Conservation (phyloP, 2,113 vertebrate genomes). For the Ptychochromis oligacanthus region DNA sequence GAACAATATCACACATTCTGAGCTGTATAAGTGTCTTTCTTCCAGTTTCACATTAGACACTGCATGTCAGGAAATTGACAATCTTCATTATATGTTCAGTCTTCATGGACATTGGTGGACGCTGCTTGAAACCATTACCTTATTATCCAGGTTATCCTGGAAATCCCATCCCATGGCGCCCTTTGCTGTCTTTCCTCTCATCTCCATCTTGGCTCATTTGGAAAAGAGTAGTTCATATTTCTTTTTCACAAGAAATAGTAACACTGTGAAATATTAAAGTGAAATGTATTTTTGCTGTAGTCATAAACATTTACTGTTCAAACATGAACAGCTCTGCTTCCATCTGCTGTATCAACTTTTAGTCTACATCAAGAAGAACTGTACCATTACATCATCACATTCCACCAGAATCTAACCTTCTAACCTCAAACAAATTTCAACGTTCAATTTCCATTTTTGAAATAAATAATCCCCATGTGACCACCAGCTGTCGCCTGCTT, state of each 20-base stretch:
- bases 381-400: slow-evolving; percentile 75
- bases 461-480: slow-evolving; percentile 70
- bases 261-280: slow-evolving; percentile 52
- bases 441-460: slow-evolving; percentile 76
- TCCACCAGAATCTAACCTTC: slow-evolving; percentile 72
- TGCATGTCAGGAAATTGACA: slow-evolving; percentile 40
- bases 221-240: slow-evolving; percentile 52
- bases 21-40: background rate
- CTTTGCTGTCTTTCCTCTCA: slow-evolving; percentile 68
- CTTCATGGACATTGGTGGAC: slow-evolving; percentile 52
- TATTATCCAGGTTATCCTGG: slow-evolving; percentile 54
- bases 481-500: slow-evolving; percentile 73
- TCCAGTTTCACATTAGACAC: slow-evolving; percentile 24
- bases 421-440: slow-evolving; percentile 66
- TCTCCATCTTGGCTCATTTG: slow-evolving; percentile 63
- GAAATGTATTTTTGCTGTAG: slow-evolving; percentile 49
- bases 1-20: background rate
- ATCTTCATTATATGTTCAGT: slow-evolving; percentile 35
- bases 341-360: slow-evolving; percentile 67
- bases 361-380: slow-evolving; percentile 61
- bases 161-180: slow-evolving; percentile 71
- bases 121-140: slow-evolving; percentile 65
- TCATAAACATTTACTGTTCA: slow-evolving; percentile 59
- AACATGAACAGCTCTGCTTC: slow-evolving; percentile 63
- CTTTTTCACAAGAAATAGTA: slow-evolving; percentile 44